These are phyloP conservation scores for Sardina pilchardus DNA, from an alignment of 2,113 vertebrate species.

Conservation along the genomic window DNA sequence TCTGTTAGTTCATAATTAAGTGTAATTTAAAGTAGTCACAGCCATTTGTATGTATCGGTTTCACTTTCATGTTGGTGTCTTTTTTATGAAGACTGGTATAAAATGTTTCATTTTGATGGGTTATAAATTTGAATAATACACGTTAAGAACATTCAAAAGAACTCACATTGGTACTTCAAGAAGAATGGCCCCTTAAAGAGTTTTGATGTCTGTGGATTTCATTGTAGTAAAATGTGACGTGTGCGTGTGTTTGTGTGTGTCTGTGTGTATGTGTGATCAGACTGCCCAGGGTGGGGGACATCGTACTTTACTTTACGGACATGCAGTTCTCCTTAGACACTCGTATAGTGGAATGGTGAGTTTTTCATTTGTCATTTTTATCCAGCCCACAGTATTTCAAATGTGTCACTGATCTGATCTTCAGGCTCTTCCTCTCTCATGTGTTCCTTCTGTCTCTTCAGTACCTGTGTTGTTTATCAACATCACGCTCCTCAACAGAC, in stretches of 20 bases:
- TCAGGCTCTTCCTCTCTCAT: neutral
- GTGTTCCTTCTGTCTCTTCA: slow-evolving; percentile 58
- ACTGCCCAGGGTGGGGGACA: slow-evolving; percentile 90
- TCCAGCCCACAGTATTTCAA: neutral
- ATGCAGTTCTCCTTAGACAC: slow-evolving; percentile 90
- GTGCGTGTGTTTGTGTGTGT: slow-evolving; percentile 26
- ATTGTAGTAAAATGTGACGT: slow-evolving; percentile 17
- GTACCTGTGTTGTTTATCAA: slow-evolving; percentile 94
- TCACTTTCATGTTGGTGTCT: neutral
- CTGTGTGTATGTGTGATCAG: slow-evolving; percentile 59
- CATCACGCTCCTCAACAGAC: slow-evolving; percentile 92
- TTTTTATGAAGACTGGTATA: neutral
- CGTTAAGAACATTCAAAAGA: no score
- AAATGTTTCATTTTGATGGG: no score
- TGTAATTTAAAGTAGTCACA: neutral
- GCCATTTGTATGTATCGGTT: neutral
- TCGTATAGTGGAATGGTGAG: slow-evolving; percentile 96
- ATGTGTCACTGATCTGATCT: neutral
- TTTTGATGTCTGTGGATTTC: neutral
- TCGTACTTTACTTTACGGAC: slow-evolving; percentile 90
- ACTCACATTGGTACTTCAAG: no score
- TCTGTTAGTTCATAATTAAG: neutral
- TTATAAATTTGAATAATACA: neutral
- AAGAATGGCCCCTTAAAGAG: no score
- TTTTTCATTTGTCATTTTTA: slow-evolving; percentile 14